Evolutionary conservation across 2,888 invertebrate genomes (phyloP).

Genomic region (Microctonus brassicae): DNA sequence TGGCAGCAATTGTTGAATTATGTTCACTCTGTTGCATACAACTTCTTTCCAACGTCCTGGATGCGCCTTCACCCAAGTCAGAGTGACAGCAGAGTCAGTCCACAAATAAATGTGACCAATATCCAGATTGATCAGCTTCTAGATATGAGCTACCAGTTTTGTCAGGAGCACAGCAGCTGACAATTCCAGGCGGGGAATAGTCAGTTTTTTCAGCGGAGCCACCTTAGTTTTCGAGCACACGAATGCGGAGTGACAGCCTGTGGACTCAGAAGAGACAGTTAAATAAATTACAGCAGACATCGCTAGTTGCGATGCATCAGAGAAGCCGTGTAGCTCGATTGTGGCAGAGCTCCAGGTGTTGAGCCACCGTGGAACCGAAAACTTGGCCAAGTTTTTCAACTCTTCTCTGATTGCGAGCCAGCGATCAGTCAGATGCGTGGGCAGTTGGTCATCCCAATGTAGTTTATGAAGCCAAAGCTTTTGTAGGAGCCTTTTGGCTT

Average conservation of each 20-base stretch:
- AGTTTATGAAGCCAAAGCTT: not conserved
- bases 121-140: not conserved
- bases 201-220: constrained; percentile 32
- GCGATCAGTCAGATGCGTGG: not conserved
- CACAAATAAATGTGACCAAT: not conserved
- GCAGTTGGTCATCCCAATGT: not conserved
- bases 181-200: not conserved
- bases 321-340: not conserved
- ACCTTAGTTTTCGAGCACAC: constrained; percentile 23
- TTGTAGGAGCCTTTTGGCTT: not conserved
- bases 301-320: not conserved
- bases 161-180: not conserved
- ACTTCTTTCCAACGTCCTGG: constrained; percentile 50
- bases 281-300: not conserved
- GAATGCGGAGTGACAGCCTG: not conserved
- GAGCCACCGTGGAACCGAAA: not conserved
- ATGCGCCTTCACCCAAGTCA: constrained; percentile 20
- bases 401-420: not conserved
- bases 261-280: not conserved
- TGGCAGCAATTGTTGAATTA: constrained; percentile 43
- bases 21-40: constrained; percentile 48
- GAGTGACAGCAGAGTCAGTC: not conserved
- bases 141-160: not conserved
- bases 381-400: too few relatives aligned
- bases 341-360: not conserved